Conservation (phyloP, 2,113 vertebrate species). For the Paedocypris sp. region DNA sequence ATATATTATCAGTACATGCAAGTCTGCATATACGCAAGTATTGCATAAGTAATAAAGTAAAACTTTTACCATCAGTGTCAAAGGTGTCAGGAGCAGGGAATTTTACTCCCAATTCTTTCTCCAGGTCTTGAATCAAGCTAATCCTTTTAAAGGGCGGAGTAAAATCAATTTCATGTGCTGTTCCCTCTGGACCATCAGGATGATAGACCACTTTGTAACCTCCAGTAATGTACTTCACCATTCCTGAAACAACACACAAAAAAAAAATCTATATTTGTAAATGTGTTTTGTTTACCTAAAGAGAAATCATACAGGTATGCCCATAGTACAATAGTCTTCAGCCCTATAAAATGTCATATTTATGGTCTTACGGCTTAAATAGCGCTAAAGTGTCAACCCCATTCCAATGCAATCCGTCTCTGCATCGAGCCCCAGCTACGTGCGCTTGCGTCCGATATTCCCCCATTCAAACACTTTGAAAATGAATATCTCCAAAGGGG, state of each 20-base stretch:
- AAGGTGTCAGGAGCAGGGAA: conserved; percentile 71
- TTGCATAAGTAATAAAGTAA: background rate
- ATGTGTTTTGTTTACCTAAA: background rate
- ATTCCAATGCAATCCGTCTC: too few species aligned
- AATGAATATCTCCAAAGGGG: too few species aligned
- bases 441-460: too few species aligned
- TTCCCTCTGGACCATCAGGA: conserved; percentile 83
- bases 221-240: conserved; percentile 88
- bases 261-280: background rate
- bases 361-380: too few species aligned
- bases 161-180: conserved; percentile 81
- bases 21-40: background rate
- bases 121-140: conserved; percentile 81
- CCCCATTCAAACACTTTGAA: too few species aligned
- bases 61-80: conserved; percentile 45
- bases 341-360: too few species aligned
- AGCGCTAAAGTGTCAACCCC: too few species aligned
- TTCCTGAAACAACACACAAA: conserved; percentile 57
- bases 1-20: background rate
- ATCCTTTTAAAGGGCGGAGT: conserved; percentile 87
- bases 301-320: too few species aligned
- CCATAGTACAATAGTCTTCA: too few species aligned
- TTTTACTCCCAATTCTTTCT: conserved; percentile 75
- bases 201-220: conserved; percentile 82
- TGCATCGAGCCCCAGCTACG: too few species aligned